Percentiles rank a stretch among this genome's conserved stretches.
Conservation (phyloP, 2,797 vertebrate species). For the Poecilia gillii region DNA sequence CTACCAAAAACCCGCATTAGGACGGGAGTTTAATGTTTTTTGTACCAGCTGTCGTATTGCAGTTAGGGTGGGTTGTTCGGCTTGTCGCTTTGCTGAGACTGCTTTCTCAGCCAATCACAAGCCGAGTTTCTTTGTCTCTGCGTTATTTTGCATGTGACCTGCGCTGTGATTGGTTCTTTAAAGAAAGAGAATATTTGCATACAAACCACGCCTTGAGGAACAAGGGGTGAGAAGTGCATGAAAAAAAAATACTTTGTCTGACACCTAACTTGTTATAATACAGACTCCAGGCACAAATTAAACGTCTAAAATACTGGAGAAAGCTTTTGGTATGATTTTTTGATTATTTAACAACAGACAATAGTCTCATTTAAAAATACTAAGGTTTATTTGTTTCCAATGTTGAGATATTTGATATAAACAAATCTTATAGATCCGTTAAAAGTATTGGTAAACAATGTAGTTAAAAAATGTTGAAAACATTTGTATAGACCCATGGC, state of each 20-base stretch:
- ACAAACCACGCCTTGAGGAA: slow-evolving; percentile 53
- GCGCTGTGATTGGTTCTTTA: slow-evolving; percentile 74
- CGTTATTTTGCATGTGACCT: slow-evolving; percentile 75
- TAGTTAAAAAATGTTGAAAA: not conserved
- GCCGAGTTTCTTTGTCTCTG: slow-evolving; percentile 48
- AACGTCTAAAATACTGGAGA: not conserved
- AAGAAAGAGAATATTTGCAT: slow-evolving; percentile 63
- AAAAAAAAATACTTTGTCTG: slow-evolving; percentile 29
- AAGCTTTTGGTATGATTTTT: not conserved
- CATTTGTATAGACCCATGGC: not conserved
- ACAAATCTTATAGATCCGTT: not conserved
- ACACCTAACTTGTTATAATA: slow-evolving; percentile 3
- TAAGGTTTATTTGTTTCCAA: not conserved
- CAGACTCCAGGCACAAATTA: not conserved
- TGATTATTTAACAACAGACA: not conserved
- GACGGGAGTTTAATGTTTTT: slow-evolving; percentile 61
- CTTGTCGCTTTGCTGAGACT: slow-evolving; percentile 47
- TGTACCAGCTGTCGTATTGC: slow-evolving; percentile 76
- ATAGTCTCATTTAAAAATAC: not conserved
- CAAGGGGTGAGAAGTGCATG: slow-evolving; percentile 43
- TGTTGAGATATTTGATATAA: not conserved
- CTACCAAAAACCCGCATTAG: slow-evolving; percentile 36
- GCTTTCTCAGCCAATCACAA: slow-evolving; percentile 71
- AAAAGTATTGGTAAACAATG: not conserved
- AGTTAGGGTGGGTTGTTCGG: slow-evolving; percentile 77